phyloP scores from a whole-genome alignment of 2,113 vertebrate genomes.

The Gopherus flavomarginatus region DNA sequence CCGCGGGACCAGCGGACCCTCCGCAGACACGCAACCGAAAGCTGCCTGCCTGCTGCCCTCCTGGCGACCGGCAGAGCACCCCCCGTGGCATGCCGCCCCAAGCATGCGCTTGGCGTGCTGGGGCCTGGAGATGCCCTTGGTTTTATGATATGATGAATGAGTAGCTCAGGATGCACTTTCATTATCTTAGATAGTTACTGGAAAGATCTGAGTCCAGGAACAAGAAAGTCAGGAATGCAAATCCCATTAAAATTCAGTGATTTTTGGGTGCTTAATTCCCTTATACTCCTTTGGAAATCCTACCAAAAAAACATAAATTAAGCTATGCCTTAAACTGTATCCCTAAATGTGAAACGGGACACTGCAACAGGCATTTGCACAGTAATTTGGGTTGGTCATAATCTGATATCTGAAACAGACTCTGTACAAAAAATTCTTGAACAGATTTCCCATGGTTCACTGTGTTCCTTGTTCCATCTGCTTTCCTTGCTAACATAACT shows the following conservation, averaged over 20 bases:
- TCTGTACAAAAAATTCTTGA: constrained; percentile 52
- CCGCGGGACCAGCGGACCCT: too few species aligned
- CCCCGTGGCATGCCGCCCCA: too few species aligned
- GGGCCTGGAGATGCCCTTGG: background rate
- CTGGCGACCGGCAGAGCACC: too few species aligned
- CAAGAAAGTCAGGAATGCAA: background rate
- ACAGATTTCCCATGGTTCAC: constrained; percentile 67
- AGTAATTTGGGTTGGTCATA: background rate
- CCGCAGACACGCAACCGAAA: too few species aligned
- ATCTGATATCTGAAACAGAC: constrained; percentile 46
- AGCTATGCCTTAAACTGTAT: background rate
- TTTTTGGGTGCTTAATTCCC: background rate
- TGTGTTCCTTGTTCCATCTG: constrained; percentile 70
- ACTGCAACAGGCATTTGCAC: constrained; percentile 21
- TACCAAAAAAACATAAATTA: background rate
- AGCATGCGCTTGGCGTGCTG: too few species aligned
- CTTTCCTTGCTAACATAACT: constrained; percentile 43
- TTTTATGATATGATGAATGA: constrained; percentile 4
- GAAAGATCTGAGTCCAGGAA: background rate
- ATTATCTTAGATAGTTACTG: background rate
- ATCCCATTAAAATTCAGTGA: background rate
- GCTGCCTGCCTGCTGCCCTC: too few species aligned
- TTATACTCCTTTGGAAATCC: background rate
- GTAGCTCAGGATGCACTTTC: background rate
- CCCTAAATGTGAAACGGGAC: background rate